phyloP scores from a whole-genome alignment of 1,140 invertebrate genomes.

The Agraylea sexmaculata region DNA sequence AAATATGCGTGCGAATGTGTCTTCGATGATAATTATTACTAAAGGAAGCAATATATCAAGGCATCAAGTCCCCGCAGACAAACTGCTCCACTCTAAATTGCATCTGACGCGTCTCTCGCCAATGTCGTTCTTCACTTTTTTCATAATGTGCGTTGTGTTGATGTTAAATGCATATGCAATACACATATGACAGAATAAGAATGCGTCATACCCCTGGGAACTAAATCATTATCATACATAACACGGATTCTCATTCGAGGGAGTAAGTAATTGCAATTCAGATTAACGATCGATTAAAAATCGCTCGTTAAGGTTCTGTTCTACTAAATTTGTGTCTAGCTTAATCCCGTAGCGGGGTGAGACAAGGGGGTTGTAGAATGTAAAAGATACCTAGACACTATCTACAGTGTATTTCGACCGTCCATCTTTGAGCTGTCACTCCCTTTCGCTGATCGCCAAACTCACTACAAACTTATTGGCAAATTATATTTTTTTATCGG shows the following conservation, averaged over 20 bases:
- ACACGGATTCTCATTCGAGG: not conserved
- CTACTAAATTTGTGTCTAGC: constrained; percentile 5
- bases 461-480: constrained; percentile 20
- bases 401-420: constrained; percentile 19
- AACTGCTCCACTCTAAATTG: not conserved
- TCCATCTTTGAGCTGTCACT: constrained; percentile 22
- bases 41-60: constrained; percentile 15
- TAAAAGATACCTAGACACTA: too few species aligned
- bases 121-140: not conserved
- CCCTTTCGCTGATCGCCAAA: constrained; percentile 23
- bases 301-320: not conserved
- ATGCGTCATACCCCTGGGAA: not conserved
- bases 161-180: not conserved
- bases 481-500: constrained; percentile 6
- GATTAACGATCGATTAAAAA: not conserved
- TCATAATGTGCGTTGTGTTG: not conserved
- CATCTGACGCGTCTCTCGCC: not conserved
- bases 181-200: not conserved
- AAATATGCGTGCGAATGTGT: not conserved
- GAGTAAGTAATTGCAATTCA: not conserved
- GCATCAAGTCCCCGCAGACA: constrained; percentile 7
- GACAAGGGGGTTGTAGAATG: constrained; percentile 13
- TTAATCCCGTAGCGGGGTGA: not conserved
- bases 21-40: constrained; percentile 11
- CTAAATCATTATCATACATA: not conserved